Percentiles rank a stretch among this genome's conserved stretches.
Conservation (phyloP, 1,140 invertebrate genomes). For the Hyles vespertilio region DNA sequence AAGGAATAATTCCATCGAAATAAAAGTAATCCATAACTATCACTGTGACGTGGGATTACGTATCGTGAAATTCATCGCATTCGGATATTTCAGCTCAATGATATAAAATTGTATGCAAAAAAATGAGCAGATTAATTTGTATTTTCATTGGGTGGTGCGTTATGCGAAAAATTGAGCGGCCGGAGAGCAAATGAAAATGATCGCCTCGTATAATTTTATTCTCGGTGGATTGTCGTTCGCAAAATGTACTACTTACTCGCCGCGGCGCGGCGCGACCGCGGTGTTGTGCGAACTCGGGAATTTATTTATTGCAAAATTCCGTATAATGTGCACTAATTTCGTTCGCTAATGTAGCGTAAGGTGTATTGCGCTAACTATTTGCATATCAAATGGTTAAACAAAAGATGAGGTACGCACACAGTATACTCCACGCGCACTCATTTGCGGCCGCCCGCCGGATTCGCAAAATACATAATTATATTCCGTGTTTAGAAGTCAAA, state of each 20-base stretch:
- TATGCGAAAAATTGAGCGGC: slow-evolving; percentile 71
- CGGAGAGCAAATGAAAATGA: slow-evolving; percentile 65
- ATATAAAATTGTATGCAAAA: slow-evolving; percentile 72
- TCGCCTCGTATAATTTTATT: slow-evolving; percentile 57
- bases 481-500: slow-evolving; percentile 64
- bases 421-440: no score
- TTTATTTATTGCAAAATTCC: no score
- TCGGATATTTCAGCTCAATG: slow-evolving; percentile 66
- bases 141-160: slow-evolving; percentile 69
- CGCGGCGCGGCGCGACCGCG: not conserved
- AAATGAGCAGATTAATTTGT: slow-evolving; percentile 75
- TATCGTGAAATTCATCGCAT: slow-evolving; percentile 52
- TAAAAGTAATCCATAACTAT: slow-evolving; percentile 67
- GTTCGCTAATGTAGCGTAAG: no score
- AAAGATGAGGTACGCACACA: slow-evolving; percentile 7
- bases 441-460: slow-evolving; percentile 24
- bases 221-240: slow-evolving; percentile 48
- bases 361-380: slow-evolving; percentile 7
- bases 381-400: slow-evolving; percentile 20
- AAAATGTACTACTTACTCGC: slow-evolving; percentile 27
- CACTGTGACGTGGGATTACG: slow-evolving; percentile 62
- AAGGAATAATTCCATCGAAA: slow-evolving; percentile 65
- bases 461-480: slow-evolving; percentile 59
- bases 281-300: not conserved
- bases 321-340: no score